Percentiles rank a stretch among this genome's conserved stretches.
These are phyloP conservation scores for Dinothrombium tinctorium DNA, from an alignment of 1,140 invertebrate species.

Conservation along the genomic window DNA sequence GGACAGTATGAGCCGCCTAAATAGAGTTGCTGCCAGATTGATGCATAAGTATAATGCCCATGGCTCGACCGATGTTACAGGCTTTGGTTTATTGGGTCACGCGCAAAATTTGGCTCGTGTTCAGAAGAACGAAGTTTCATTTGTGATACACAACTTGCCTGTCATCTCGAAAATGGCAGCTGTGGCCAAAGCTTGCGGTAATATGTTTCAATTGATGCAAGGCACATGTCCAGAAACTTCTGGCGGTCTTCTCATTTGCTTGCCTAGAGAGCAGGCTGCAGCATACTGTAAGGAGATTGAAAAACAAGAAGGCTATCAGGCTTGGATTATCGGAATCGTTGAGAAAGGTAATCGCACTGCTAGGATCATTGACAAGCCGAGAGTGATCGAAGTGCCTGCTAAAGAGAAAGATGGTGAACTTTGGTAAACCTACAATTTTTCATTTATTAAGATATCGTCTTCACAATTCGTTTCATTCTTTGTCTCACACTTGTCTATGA, in stretches of 20 bases:
- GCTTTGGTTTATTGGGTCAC: slow-evolving; percentile 39
- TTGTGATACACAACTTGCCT: slow-evolving; percentile 36
- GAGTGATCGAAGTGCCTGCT: slow-evolving; percentile 91
- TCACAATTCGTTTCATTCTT: too few relatives aligned
- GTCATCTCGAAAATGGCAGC: slow-evolving; percentile 36
- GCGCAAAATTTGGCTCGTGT: slow-evolving; percentile 33
- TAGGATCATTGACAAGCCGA: slow-evolving; percentile 86
- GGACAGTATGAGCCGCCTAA: slow-evolving; percentile 35
- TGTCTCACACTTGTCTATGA: too few relatives aligned
- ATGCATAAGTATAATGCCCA: slow-evolving; percentile 41
- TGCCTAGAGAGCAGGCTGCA: slow-evolving; percentile 30
- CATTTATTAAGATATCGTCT: too few relatives aligned
- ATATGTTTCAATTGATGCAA: slow-evolving; percentile 27
- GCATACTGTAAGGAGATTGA: slow-evolving; percentile 35
- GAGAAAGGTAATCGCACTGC: slow-evolving; percentile 89
- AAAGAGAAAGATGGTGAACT: slow-evolving; percentile 69
- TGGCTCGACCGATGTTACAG: slow-evolving; percentile 39
- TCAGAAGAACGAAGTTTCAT: slow-evolving; percentile 32
- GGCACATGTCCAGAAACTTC: slow-evolving; percentile 33
- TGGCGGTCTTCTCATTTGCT: slow-evolving; percentile 32
- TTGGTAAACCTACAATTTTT: too few relatives aligned
- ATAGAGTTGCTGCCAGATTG: slow-evolving; percentile 30
- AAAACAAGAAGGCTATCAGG: slow-evolving; percentile 29
- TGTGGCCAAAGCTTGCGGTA: slow-evolving; percentile 28
- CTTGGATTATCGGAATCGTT: slow-evolving; percentile 55